These are phyloP conservation scores for Coelinius sp. DNA, from an alignment of 2,888 invertebrate genomes.

Conservation along the genomic window DNA sequence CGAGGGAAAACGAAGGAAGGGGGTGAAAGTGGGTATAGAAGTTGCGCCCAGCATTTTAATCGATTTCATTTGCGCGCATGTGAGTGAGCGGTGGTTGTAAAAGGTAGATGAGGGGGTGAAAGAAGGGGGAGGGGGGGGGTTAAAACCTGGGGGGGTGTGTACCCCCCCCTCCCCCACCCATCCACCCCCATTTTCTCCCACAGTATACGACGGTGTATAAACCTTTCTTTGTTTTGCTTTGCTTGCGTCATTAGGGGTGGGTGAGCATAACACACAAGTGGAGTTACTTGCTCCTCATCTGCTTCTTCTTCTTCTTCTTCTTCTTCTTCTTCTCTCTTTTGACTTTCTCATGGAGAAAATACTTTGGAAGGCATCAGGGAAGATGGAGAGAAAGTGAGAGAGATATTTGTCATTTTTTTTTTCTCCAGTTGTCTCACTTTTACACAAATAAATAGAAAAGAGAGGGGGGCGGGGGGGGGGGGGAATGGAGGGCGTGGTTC, in stretches of 20 bases:
- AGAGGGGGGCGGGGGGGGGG: constrained; percentile 37
- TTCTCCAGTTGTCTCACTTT: constrained; percentile 21
- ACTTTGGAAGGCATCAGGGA: constrained; percentile 40
- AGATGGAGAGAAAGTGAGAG: constrained; percentile 42
- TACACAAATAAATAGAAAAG: constrained; percentile 6
- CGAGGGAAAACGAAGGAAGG: constrained; percentile 40
- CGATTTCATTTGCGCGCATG: constrained; percentile 80
- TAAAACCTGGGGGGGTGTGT: constrained; percentile 35
- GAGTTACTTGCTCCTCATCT: constrained; percentile 19
- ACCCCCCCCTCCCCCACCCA: background rate
- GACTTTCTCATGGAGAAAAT: constrained; percentile 22
- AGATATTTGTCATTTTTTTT: constrained; percentile 48
- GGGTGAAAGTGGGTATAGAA: constrained; percentile 72
- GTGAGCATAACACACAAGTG: constrained; percentile 40
- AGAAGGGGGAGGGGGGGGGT: constrained; percentile 42
- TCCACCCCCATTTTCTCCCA: background rate
- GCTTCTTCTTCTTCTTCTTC: constrained; percentile 4
- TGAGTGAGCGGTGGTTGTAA: constrained; percentile 71
- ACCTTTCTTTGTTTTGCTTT: constrained; percentile 74
- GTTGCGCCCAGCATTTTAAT: constrained; percentile 78
- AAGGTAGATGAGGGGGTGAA: constrained; percentile 28
- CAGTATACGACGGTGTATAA: constrained; percentile 69
- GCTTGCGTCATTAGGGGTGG: constrained; percentile 73
- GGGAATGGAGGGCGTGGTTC: constrained; percentile 68
- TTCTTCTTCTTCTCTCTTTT: background rate